These are phyloP conservation scores for Theonella swinhoei DNA, from an alignment of 37 sponge, comb jelly and placozoan species.

Conservation along the genomic window DNA sequence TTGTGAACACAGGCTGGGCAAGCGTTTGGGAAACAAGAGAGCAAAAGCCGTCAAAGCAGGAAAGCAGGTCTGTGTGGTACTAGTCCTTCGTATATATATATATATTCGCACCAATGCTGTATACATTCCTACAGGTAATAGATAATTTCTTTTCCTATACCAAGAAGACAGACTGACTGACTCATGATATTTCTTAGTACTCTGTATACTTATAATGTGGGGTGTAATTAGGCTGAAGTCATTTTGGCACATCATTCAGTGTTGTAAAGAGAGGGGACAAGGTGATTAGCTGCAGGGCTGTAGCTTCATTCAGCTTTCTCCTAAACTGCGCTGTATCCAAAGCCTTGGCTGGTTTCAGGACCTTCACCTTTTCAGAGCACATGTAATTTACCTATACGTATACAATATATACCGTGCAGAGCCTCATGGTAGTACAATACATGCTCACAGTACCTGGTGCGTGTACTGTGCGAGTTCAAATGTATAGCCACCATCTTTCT, in stretches of 20 bases:
- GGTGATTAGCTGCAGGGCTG: conserved; percentile 54
- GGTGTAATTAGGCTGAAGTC: neutral
- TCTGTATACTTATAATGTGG: neutral
- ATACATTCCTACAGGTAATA: conserved; percentile 3
- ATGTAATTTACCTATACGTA: conserved; percentile 12
- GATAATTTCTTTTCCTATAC: conserved; percentile 4
- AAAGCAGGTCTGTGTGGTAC: neutral
- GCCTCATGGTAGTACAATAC: no score
- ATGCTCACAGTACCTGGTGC: conserved; percentile 48
- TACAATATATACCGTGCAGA: neutral
- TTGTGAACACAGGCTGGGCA: conserved; percentile 44
- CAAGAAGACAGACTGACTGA: neutral
- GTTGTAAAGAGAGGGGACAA: conserved; percentile 60
- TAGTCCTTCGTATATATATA: neutral
- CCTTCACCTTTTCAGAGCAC: conserved; percentile 5
- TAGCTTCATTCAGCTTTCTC: neutral
- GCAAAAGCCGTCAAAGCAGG: conserved; percentile 52
- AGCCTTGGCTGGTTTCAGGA: conserved; percentile 14
- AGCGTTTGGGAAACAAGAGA: conserved; percentile 49
- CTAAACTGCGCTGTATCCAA: conserved; percentile 32
- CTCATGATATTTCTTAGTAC: neutral
- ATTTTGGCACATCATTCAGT: conserved; percentile 49
- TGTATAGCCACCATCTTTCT: conserved; percentile 2
- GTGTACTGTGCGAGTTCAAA: conserved; percentile 57
- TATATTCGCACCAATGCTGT: neutral